These are phyloP conservation scores for Lacerta bilineata DNA, from an alignment of 2,797 vertebrate genomes.

Conservation along the genomic window DNA sequence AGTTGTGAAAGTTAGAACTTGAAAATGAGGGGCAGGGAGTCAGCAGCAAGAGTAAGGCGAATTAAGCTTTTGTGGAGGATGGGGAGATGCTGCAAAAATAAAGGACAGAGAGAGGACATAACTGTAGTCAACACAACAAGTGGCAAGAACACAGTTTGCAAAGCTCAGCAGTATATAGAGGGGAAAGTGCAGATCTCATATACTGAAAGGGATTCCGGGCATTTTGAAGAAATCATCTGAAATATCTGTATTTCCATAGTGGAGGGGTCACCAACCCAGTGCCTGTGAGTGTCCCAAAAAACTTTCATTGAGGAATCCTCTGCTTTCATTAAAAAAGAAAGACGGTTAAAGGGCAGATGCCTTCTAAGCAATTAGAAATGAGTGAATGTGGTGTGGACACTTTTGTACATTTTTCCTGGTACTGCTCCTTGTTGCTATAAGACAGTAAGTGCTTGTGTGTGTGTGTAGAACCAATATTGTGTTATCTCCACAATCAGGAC, in stretches of 20 bases:
- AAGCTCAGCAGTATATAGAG: not conserved
- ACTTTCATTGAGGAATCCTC: too few relatives aligned
- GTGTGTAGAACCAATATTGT: too few relatives aligned
- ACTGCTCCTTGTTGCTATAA: too few relatives aligned
- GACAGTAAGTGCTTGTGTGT: too few relatives aligned
- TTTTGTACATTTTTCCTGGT: too few relatives aligned
- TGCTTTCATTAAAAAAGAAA: too few relatives aligned
- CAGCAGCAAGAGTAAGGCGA: not conserved
- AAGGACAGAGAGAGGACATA: not conserved
- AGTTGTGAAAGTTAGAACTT: not conserved
- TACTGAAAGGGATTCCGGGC: not conserved
- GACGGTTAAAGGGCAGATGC: too few relatives aligned
- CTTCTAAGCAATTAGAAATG: too few relatives aligned
- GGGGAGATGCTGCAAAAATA: not conserved
- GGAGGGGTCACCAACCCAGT: not conserved
- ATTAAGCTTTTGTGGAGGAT: not conserved
- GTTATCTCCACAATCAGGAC: too few relatives aligned
- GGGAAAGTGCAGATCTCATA: not conserved
- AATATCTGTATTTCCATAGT: not conserved
- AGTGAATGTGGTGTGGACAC: too few relatives aligned
- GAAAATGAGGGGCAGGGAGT: not conserved
- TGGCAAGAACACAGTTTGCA: not conserved
- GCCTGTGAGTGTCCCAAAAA: too few relatives aligned
- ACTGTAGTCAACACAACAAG: not conserved
- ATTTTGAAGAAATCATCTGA: not conserved